Percentiles rank a stretch among this genome's conserved stretches.
These are phyloP conservation scores for Natator depressus DNA, from an alignment of 2,113 vertebrate species.

Conservation along the genomic window DNA sequence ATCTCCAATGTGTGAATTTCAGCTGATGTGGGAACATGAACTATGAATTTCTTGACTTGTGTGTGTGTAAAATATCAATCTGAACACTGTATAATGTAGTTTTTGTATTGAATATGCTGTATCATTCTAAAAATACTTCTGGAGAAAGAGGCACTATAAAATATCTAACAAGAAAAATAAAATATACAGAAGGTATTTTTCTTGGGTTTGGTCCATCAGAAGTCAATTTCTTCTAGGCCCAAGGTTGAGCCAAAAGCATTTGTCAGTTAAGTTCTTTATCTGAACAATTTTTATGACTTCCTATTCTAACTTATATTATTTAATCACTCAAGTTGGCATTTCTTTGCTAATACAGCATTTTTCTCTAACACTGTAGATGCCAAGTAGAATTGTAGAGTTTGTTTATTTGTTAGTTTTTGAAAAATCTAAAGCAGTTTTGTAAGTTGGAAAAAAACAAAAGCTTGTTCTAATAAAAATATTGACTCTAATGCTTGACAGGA, in stretches of 20 bases:
- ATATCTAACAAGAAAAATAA: neutral
- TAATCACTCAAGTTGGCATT: constrained; percentile 13
- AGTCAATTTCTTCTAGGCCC: neutral
- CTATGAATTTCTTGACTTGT: constrained; percentile 15
- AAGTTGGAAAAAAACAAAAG: neutral
- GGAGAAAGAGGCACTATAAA: neutral
- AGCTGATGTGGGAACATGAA: neutral
- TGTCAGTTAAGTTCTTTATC: constrained; percentile 13
- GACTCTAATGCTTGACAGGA: neutral
- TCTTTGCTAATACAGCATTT: constrained; percentile 35
- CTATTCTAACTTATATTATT: constrained; percentile 42
- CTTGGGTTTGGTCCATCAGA: neutral
- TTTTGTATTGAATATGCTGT: neutral
- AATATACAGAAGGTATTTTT: neutral
- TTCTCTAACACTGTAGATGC: neutral
- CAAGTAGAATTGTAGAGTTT: neutral
- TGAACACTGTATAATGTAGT: neutral
- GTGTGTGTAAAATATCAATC: neutral
- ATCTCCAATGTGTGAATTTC: neutral
- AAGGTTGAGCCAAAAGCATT: neutral
- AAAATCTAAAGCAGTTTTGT: neutral
- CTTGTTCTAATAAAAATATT: constrained; percentile 32
- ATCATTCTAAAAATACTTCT: neutral
- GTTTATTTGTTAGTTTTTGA: neutral
- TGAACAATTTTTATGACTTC: constrained; percentile 42